Evolutionary conservation across 2,113 vertebrate genomes (phyloP).

Genomic region (Gobiocypris rarus): DNA sequence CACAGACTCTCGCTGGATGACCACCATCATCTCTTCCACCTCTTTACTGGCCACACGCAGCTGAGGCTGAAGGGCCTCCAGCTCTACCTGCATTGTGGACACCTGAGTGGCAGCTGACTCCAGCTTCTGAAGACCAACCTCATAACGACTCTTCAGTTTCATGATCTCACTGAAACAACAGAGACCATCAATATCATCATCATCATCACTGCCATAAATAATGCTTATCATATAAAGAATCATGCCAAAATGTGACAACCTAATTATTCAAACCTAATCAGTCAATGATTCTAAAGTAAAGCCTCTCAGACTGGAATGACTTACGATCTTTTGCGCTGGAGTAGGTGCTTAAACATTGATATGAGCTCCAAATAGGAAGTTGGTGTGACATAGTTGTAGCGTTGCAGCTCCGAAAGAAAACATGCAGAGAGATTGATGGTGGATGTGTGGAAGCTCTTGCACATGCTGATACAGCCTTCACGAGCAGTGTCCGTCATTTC

Average conservation of each 20-base stretch:
- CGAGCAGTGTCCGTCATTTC: conserved; percentile 84
- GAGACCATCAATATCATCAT: not conserved
- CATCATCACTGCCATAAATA: not conserved
- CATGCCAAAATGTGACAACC: conserved; percentile 16
- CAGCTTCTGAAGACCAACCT: conserved; percentile 88
- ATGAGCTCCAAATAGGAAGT: conserved; percentile 93
- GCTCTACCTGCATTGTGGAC: conserved; percentile 83
- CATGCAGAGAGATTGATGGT: conserved; percentile 80
- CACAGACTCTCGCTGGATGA: conserved; percentile 85
- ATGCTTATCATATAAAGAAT: not conserved
- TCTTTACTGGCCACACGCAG: conserved; percentile 83
- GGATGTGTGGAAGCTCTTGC: conserved; percentile 89
- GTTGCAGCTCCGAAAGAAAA: conserved; percentile 82
- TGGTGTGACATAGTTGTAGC: conserved; percentile 91
- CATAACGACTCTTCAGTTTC: conserved; percentile 85
- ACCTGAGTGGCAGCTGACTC: conserved; percentile 86
- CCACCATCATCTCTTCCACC: conserved; percentile 86
- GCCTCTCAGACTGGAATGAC: conserved; percentile 38
- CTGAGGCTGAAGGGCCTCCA: conserved; percentile 88
- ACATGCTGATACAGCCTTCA: conserved; percentile 88
- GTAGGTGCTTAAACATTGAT: conserved; percentile 86
- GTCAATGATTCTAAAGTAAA: not conserved
- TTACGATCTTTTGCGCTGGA: conserved; percentile 84
- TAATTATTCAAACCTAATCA: not conserved
- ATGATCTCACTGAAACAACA: conserved; percentile 79